phyloP scores from a whole-genome alignment of 2,888 invertebrate genomes.

The Mesorhabditis spiculigera region DNA sequence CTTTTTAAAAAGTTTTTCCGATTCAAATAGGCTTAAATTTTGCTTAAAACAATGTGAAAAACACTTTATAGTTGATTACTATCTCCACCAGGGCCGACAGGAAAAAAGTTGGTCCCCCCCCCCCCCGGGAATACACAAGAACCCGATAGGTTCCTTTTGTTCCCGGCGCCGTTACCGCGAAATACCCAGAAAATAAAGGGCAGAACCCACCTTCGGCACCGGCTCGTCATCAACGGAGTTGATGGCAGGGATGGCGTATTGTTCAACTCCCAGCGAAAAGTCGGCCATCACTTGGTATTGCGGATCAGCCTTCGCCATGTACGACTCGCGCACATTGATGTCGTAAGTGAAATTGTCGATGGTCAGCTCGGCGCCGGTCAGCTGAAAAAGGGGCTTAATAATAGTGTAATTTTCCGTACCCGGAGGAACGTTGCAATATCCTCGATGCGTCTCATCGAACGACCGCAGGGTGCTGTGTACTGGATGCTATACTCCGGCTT shows the following conservation, averaged over 20 bases:
- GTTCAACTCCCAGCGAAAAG: conserved; percentile 25
- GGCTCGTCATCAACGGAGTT: conserved; percentile 37
- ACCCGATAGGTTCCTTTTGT: too few species aligned
- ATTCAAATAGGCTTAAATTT: too few species aligned
- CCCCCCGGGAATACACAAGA: too few species aligned
- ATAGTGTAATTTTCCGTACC: background rate
- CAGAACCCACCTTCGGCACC: conserved; percentile 20
- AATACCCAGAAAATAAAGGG: background rate
- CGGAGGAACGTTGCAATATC: background rate
- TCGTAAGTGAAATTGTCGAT: conserved; percentile 1
- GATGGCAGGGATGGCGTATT: conserved; percentile 41
- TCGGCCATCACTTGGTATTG: conserved; percentile 14
- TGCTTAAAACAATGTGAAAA: too few species aligned
- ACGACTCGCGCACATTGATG: background rate
- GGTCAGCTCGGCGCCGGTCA: background rate
- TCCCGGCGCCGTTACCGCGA: too few species aligned
- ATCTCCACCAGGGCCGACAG: too few species aligned
- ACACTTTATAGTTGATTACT: too few species aligned
- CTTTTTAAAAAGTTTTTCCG: too few species aligned
- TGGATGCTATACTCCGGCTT: background rate
- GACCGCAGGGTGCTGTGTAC: background rate
- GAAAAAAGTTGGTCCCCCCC: too few species aligned
- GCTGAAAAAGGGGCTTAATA: background rate
- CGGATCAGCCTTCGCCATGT: background rate
- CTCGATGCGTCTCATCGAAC: background rate